A percentile compares a stretch with the other conserved stretches of the same genome.
phyloP scores from a whole-genome alignment of 1,140 invertebrate species.

The Drosophila tsacasi region DNA sequence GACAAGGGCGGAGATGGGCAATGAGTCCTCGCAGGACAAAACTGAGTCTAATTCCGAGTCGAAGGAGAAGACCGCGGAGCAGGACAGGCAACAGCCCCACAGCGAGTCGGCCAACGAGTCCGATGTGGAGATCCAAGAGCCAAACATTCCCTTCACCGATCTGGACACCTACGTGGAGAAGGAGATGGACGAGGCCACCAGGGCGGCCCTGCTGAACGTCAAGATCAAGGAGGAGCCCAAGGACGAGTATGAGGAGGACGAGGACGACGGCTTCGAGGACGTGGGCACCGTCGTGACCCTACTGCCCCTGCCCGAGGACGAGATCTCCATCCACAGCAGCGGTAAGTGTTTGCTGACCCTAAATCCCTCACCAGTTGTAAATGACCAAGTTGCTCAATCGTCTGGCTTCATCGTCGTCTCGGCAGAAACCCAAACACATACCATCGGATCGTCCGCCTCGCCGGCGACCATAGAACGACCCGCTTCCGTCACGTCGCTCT shows the following conservation, averaged over 20 bases:
- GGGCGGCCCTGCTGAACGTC: conserved; percentile 62
- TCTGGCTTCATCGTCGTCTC: conserved; percentile 23
- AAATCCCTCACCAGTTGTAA: neutral
- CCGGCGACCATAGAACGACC: conserved; percentile 71
- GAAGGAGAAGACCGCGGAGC: conserved; percentile 27
- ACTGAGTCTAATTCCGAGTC: conserved; percentile 24
- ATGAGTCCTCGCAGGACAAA: conserved; percentile 49
- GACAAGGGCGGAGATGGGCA: conserved; percentile 49
- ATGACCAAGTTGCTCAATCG: conserved; percentile 16
- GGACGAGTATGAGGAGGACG: conserved; percentile 84
- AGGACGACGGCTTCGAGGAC: conserved; percentile 87
- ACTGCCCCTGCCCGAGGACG: conserved; percentile 69
- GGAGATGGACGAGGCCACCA: conserved; percentile 66
- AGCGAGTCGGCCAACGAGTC: conserved; percentile 83
- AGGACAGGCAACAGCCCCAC: conserved; percentile 15
- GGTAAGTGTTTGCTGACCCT: conserved; percentile 56
- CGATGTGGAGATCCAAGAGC: conserved; percentile 84
- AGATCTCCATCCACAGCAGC: conserved; percentile 81
- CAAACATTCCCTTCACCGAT: conserved; percentile 85
- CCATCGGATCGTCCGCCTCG: conserved; percentile 74
- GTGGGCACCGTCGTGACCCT: conserved; percentile 83
- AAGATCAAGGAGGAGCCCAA: conserved; percentile 83
- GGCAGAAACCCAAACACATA: conserved; percentile 82
- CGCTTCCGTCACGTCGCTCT: conserved; percentile 69
- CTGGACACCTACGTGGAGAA: conserved; percentile 86